Evolutionary conservation across 37 sponge, comb jelly and placozoan species (phyloP).

Genomic region (Chondrosia reniformis): DNA sequence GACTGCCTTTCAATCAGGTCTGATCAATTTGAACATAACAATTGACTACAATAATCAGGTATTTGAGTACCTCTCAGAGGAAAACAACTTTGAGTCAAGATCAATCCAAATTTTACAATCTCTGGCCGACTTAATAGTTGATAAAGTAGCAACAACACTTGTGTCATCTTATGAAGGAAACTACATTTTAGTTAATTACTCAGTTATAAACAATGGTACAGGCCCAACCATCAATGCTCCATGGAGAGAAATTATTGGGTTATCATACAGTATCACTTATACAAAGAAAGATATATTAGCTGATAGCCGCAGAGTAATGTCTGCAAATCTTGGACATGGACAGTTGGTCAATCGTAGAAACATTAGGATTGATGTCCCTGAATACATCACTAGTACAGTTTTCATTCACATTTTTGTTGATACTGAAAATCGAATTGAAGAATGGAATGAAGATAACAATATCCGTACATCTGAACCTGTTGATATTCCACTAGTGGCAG

Average conservation of each 20-base stretch:
- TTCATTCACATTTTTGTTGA: background rate
- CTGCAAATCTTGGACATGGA: background rate
- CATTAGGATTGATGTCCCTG: background rate
- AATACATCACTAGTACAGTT: background rate
- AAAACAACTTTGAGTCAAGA: constrained; percentile 9
- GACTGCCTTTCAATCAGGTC: background rate
- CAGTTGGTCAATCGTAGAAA: background rate
- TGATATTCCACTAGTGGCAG: background rate
- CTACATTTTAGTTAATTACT: constrained; percentile 4
- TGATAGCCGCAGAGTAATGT: background rate
- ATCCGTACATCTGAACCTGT: constrained; percentile 3
- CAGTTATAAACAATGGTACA: background rate
- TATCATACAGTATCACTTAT: background rate
- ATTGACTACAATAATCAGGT: constrained; percentile 20
- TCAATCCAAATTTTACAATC: background rate
- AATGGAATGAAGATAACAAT: constrained; percentile 6
- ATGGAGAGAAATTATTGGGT: constrained; percentile 17
- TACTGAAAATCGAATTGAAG: background rate
- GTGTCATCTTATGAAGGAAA: constrained; percentile 8
- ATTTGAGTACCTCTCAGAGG: constrained; percentile 27
- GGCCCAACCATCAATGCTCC: constrained; percentile 8
- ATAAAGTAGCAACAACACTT: background rate
- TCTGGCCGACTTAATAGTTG: constrained; percentile 14
- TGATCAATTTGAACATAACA: constrained; percentile 8
- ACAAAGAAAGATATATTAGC: background rate